phyloP scores from a whole-genome alignment of 2,888 invertebrate species.

The Rugalucina vietnamica region DNA sequence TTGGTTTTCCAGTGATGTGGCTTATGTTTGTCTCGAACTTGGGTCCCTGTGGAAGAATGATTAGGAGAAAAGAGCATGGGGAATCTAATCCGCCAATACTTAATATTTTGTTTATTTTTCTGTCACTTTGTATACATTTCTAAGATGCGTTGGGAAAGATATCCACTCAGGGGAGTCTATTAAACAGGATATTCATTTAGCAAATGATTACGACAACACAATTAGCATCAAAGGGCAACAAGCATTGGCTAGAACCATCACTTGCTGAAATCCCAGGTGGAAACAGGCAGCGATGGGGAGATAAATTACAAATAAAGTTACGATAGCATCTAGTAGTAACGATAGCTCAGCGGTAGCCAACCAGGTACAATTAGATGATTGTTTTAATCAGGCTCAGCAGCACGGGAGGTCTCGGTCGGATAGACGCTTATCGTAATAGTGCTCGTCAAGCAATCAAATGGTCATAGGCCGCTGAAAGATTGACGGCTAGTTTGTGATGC shows the following conservation, averaged over 20 bases:
- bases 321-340: constrained; percentile 46
- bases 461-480: constrained; percentile 25
- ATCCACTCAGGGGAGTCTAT: constrained; percentile 6
- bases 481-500: constrained; percentile 6
- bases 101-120: constrained; percentile 59
- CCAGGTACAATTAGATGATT: constrained; percentile 20
- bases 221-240: constrained; percentile 12
- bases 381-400: constrained; percentile 28
- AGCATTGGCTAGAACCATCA: background rate
- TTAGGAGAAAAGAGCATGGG: constrained; percentile 26
- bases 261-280: constrained; percentile 46
- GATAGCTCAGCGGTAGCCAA: constrained; percentile 17
- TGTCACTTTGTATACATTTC: constrained; percentile 53
- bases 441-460: constrained; percentile 20
- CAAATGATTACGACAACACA: background rate
- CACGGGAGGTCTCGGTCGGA: constrained; percentile 13
- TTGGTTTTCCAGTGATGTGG: too few relatives aligned
- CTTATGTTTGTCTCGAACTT: constrained; percentile 59
- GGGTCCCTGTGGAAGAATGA: constrained; percentile 44
- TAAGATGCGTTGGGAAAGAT: constrained; percentile 17
- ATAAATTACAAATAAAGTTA: constrained; percentile 23
- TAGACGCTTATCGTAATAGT: constrained; percentile 18
- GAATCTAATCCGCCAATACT: constrained; percentile 48
- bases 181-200: constrained; percentile 12
- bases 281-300: constrained; percentile 19